phyloP scores from a whole-genome alignment of 2,797 vertebrate species.

The Lemur catta region DNA sequence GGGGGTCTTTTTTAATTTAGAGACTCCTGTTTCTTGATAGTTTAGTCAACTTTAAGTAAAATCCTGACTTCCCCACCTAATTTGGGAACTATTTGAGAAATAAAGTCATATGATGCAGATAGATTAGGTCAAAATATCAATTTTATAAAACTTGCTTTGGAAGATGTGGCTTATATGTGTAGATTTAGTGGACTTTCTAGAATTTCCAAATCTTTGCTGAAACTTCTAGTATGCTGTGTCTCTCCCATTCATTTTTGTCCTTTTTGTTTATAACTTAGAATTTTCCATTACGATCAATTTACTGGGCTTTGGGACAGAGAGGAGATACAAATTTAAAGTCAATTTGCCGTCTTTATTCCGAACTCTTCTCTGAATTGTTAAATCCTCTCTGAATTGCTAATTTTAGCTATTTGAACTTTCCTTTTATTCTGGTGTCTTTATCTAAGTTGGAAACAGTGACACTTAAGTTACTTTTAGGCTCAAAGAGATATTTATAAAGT shows the following conservation, averaged over 20 bases:
- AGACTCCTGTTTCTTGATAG: neutral
- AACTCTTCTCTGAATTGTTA: neutral
- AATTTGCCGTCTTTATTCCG: neutral
- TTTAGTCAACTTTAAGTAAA: neutral
- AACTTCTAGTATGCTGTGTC: neutral
- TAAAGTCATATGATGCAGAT: neutral
- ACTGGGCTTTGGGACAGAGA: neutral
- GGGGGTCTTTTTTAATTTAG: neutral
- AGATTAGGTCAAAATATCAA: neutral
- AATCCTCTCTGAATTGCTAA: neutral
- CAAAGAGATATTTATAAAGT: slow-evolving; percentile 52
- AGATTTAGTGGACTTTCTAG: neutral
- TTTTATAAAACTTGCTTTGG: neutral
- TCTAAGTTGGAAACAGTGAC: neutral
- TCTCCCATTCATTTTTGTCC: neutral
- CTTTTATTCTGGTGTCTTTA: neutral
- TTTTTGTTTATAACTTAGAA: neutral
- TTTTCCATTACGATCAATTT: neutral
- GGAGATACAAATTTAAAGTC: neutral
- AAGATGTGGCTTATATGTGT: neutral
- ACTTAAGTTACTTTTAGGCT: slow-evolving; percentile 45
- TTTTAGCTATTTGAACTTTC: slow-evolving; percentile 22
- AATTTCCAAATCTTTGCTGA: neutral
- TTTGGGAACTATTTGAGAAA: slow-evolving; percentile 2
- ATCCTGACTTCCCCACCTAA: neutral